Percentiles rank a stretch among this genome's conserved stretches.
Conservation (phyloP, 2,113 vertebrate species). For the Neogale vison region DNA sequence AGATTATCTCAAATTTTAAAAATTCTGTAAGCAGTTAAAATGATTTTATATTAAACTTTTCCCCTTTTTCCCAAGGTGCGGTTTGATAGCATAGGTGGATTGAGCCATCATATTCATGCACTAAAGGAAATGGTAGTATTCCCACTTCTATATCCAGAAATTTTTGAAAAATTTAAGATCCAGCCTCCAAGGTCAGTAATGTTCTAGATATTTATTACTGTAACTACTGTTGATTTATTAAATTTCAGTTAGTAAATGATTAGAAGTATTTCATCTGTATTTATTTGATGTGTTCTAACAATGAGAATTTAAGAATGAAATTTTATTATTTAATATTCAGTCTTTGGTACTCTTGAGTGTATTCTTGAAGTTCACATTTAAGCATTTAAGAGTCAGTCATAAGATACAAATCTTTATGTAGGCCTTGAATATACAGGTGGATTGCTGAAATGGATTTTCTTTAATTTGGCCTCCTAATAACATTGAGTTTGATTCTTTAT, state of each 20-base stretch:
- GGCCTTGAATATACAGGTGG: neutral
- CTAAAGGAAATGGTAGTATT: constrained; percentile 99
- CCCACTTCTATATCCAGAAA: constrained; percentile 97
- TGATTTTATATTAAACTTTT: constrained; percentile 45
- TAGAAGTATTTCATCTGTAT: constrained; percentile 20
- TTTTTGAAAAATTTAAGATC: constrained; percentile 99
- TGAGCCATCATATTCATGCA: constrained; percentile 96
- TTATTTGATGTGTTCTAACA: constrained; percentile 42
- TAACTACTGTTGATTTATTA: constrained; percentile 39
- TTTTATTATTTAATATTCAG: neutral
- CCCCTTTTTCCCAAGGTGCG: constrained; percentile 87
- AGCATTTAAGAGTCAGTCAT: neutral
- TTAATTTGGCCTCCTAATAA: constrained; percentile 21
- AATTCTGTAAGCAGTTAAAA: neutral
- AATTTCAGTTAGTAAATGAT: constrained; percentile 39
- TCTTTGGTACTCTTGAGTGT: neutral
- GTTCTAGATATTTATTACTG: neutral
- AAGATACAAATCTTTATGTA: neutral
- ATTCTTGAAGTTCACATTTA: constrained; percentile 40
- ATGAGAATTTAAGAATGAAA: constrained; percentile 38
- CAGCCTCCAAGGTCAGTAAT: constrained; percentile 95
- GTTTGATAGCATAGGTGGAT: constrained; percentile 96
- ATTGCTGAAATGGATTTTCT: neutral
- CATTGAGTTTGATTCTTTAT: neutral
- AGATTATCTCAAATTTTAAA: neutral